Conservation (phyloP, 2,797 vertebrate species). For the Sebastiscus tertius region DNA sequence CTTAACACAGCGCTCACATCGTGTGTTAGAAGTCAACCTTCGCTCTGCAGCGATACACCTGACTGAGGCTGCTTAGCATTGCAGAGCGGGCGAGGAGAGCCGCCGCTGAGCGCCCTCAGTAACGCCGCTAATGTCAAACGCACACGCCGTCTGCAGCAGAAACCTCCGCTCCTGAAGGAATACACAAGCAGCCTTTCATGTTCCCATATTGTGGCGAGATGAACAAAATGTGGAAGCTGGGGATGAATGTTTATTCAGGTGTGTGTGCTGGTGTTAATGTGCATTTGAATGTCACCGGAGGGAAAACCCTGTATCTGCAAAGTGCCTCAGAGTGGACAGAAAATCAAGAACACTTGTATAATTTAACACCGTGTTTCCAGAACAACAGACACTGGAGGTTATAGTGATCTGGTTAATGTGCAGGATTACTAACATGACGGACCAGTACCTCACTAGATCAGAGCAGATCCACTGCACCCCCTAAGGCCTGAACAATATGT, state of each 20-base stretch:
- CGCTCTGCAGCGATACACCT: not conserved
- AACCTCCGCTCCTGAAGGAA: not conserved
- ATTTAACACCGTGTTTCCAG: not conserved
- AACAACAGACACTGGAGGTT: not conserved
- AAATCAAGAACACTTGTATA: not conserved
- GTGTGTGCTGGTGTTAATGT: not conserved
- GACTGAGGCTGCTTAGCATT: slow-evolving; percentile 9
- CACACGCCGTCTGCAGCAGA: not conserved
- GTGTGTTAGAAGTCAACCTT: slow-evolving; percentile 32
- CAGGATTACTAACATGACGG: not conserved
- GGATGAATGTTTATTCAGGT: not conserved
- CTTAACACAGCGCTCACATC: not conserved
- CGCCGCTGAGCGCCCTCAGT: not conserved
- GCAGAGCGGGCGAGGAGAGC: not conserved
- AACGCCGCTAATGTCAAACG: slow-evolving; percentile 3
- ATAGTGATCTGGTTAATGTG: not conserved
- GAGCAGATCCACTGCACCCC: not conserved
- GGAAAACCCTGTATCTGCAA: not conserved
- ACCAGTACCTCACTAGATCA: not conserved
- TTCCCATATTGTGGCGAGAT: not conserved
- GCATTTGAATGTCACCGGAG: not conserved
- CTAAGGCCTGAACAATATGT: not conserved
- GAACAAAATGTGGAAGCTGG: not conserved
- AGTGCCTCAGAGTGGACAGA: not conserved
- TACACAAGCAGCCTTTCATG: not conserved